Conservation (phyloP, 2,888 invertebrate genomes). For the Andrena marginata region DNA sequence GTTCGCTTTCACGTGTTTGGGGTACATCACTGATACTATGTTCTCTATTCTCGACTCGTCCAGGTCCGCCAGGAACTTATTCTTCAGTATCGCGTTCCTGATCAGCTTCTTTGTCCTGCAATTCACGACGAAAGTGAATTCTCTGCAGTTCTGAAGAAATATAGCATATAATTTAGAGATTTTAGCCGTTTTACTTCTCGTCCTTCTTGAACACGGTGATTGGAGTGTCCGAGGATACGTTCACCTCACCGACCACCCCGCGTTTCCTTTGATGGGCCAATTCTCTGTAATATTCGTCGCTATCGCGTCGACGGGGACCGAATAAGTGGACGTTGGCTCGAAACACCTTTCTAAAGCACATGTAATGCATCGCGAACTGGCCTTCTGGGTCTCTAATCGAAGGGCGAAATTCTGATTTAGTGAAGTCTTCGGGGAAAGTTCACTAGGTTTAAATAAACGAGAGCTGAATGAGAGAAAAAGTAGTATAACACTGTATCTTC, state of each 20-base stretch:
- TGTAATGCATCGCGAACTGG: slow-evolving; percentile 35
- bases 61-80: slow-evolving; percentile 92
- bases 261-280: slow-evolving; percentile 68
- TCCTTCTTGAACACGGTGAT: slow-evolving; percentile 60
- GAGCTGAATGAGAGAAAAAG: too few species aligned
- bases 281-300: slow-evolving; percentile 64
- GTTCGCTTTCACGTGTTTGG: slow-evolving; percentile 88
- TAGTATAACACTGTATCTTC: too few species aligned
- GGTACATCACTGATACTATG: slow-evolving; percentile 92
- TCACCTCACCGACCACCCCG: slow-evolving; percentile 70
- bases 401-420: not conserved
- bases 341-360: slow-evolving; percentile 17
- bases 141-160: not conserved
- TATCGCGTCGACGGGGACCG: not conserved
- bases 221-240: slow-evolving; percentile 35
- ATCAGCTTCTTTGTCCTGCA: slow-evolving; percentile 52
- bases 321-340: not conserved
- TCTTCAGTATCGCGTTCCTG: slow-evolving; percentile 90
- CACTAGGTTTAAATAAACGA: too few species aligned
- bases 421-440: not conserved
- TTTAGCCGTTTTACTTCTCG: slow-evolving; percentile 55
- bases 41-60: slow-evolving; percentile 90
- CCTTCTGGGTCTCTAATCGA: not conserved
- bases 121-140: not conserved
- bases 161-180: not conserved